A percentile compares a stretch with the other conserved stretches of the same genome.
Evolutionary conservation across 2,797 vertebrate genomes (phyloP).

Genomic region (Esox lucius): DNA sequence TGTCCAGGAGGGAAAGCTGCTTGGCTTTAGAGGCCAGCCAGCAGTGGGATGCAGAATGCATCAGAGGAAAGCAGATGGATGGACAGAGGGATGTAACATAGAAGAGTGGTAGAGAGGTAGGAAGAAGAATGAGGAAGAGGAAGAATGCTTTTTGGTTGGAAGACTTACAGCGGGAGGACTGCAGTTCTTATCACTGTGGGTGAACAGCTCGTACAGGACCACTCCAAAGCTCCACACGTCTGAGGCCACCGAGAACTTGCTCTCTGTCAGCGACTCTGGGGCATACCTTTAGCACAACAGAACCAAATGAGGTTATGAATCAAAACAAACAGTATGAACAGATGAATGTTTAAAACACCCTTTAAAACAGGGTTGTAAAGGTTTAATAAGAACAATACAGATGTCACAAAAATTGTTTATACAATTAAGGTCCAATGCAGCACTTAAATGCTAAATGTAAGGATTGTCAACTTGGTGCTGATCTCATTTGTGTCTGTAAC

Average conservation of each 20-base stretch:
- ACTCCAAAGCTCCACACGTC: conserved; percentile 98
- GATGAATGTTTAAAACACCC: not conserved
- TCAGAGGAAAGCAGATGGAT: not conserved
- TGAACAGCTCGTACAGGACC: conserved; percentile 96
- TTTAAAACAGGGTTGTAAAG: too few species aligned
- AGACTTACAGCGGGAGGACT: conserved; percentile 90
- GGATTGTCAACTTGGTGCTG: too few species aligned
- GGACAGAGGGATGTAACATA: too few species aligned
- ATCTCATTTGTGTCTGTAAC: too few species aligned
- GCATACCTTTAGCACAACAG: conserved; percentile 83
- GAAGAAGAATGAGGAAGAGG: not conserved
- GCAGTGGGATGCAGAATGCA: not conserved
- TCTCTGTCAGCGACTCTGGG: conserved; percentile 94
- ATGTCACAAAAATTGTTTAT: too few species aligned
- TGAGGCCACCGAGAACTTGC: conserved; percentile 95
- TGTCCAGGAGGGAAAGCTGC: too few species aligned
- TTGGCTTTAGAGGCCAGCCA: too few species aligned
- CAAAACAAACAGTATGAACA: not conserved
- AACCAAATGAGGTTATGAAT: not conserved
- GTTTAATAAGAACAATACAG: too few species aligned
- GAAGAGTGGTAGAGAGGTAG: not conserved
- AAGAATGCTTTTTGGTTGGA: too few species aligned
- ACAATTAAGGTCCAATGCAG: too few species aligned
- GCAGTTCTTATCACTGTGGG: conserved; percentile 92
- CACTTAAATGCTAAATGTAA: too few species aligned